These are phyloP conservation scores for Stigmatopora argus DNA, from an alignment of 2,113 vertebrate species.

Conservation along the genomic window DNA sequence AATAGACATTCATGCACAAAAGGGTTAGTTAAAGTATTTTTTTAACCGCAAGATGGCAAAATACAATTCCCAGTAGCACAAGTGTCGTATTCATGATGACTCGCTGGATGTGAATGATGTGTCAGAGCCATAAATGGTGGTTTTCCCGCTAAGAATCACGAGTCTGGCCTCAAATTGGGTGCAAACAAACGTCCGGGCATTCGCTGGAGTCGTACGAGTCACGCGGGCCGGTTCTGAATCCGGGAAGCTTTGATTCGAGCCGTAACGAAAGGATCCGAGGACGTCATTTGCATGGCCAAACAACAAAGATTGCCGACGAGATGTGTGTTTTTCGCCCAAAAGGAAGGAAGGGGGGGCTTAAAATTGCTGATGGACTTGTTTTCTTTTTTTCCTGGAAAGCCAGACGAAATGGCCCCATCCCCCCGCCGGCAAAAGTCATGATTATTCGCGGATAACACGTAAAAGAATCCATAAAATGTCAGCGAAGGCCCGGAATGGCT, in stretches of 20 bases:
- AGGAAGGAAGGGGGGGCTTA: conserved; percentile 4
- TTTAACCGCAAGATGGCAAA: too few relatives aligned
- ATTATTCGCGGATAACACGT: conserved; percentile 37
- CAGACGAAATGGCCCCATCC: conserved; percentile 20
- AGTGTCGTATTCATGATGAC: too few relatives aligned
- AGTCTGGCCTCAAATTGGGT: conserved; percentile 29
- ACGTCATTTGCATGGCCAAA: conserved; percentile 12
- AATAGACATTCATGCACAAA: too few relatives aligned
- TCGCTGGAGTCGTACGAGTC: conserved; percentile 32
- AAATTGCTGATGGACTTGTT: conserved; percentile 9
- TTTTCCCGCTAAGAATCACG: conserved; percentile 41
- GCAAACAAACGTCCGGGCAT: conserved; percentile 32
- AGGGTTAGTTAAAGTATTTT: too few relatives aligned
- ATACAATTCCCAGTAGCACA: too few relatives aligned
- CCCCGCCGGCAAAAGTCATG: conserved; percentile 38
- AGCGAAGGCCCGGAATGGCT: conserved; percentile 25
- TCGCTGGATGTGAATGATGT: too few relatives aligned
- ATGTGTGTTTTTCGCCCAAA: neutral
- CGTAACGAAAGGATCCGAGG: neutral
- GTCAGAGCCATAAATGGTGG: too few relatives aligned
- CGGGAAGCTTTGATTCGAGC: neutral
- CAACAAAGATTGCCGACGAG: neutral
- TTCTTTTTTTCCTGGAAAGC: conserved; percentile 9
- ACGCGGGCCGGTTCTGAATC: neutral
- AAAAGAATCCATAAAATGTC: conserved; percentile 46